These are phyloP conservation scores for Philotrypesis tridentata DNA, from an alignment of 1,140 invertebrate genomes.

Conservation along the genomic window DNA sequence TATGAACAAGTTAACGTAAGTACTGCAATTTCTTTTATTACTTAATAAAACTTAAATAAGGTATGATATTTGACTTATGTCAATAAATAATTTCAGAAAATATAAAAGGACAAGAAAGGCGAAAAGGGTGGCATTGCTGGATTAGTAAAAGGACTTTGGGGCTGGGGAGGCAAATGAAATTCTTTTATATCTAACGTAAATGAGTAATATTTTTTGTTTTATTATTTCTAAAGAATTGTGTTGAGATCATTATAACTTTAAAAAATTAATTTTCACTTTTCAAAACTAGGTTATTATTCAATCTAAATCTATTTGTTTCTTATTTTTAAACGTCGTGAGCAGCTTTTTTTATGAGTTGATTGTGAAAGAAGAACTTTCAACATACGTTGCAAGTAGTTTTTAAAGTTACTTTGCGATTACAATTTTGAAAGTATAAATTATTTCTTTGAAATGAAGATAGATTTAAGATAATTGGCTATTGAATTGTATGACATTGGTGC, in stretches of 20 bases:
- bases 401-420: neutral
- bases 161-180: slow-evolving; percentile 83
- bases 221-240: slow-evolving; percentile 32
- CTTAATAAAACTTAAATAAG: too few species aligned
- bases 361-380: too few species aligned
- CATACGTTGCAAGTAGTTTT: neutral
- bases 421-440: neutral
- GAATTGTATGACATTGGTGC: slow-evolving; percentile 76
- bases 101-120: slow-evolving; percentile 77
- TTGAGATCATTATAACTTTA: slow-evolving; percentile 32
- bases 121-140: slow-evolving; percentile 85
- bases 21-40: too few species aligned
- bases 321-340: too few species aligned
- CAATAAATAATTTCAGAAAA: too few species aligned
- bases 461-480: slow-evolving; percentile 73
- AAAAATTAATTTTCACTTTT: slow-evolving; percentile 44
- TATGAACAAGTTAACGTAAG: too few species aligned
- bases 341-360: too few species aligned
- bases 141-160: slow-evolving; percentile 95
- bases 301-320: too few species aligned
- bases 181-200: neutral
- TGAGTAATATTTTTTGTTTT: slow-evolving; percentile 38
- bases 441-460: slow-evolving; percentile 58
- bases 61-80: too few species aligned
- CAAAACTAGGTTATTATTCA: neutral